Conservation (phyloP, 2,797 vertebrate species). For the Phrynocephalus guinanensis region DNA sequence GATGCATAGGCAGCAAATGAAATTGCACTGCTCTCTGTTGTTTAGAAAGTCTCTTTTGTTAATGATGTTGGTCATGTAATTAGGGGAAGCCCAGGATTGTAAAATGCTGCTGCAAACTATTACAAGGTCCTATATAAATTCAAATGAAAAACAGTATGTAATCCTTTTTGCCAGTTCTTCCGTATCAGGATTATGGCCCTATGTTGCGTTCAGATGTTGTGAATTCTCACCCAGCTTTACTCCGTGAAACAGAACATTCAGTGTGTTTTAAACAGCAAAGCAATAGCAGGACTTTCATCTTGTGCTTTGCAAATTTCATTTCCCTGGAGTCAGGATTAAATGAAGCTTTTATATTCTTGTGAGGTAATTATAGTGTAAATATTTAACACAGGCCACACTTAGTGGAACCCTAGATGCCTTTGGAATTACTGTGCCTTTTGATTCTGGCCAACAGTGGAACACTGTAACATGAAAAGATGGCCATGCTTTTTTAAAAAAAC, state of each 20-base stretch:
- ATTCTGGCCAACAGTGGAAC: slow-evolving; percentile 44
- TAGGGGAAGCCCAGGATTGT: slow-evolving; percentile 53
- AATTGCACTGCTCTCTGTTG: neutral
- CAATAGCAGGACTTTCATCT: slow-evolving; percentile 72
- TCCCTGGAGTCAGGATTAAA: slow-evolving; percentile 80
- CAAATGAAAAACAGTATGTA: slow-evolving; percentile 41
- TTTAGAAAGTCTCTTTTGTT: slow-evolving; percentile 45
- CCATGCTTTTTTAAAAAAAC: slow-evolving; percentile 2
- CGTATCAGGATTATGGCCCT: slow-evolving; percentile 60
- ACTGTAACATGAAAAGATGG: slow-evolving; percentile 58
- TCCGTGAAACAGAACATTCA: slow-evolving; percentile 61
- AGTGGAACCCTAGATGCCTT: slow-evolving; percentile 71
- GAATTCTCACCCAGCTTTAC: slow-evolving; percentile 65
- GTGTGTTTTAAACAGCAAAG: slow-evolving; percentile 62
- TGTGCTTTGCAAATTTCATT: slow-evolving; percentile 70
- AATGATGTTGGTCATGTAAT: slow-evolving; percentile 48
- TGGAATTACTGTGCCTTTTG: slow-evolving; percentile 67
- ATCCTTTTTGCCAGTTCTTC: slow-evolving; percentile 60
- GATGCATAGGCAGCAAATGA: neutral
- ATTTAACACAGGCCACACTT: slow-evolving; percentile 82
- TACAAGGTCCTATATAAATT: slow-evolving; percentile 50
- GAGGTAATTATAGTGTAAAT: slow-evolving; percentile 82
- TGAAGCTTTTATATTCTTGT: slow-evolving; percentile 80
- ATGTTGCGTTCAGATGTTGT: slow-evolving; percentile 60
- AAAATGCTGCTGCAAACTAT: slow-evolving; percentile 38